Evolutionary conservation across 2,113 vertebrate genomes (phyloP), one percentile per base, ranked within the genome.

Genomic region (Cygnus atratus): DNA sequence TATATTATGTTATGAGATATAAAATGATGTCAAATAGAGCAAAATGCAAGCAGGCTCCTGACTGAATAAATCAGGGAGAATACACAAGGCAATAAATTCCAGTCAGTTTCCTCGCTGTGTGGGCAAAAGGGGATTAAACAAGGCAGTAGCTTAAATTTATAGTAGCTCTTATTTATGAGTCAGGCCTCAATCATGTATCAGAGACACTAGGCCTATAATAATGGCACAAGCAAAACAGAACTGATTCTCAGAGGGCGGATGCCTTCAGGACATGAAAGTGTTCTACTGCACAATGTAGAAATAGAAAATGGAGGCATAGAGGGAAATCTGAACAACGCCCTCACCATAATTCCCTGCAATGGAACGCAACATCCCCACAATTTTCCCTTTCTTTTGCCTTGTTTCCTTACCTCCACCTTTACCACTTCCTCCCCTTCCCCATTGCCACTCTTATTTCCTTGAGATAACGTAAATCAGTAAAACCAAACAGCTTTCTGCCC

Each of bases 81-180:
- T 84, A 93, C 77, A 4, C 93, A 95, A 97, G 80, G 96, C 92
- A 96, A 97, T 97, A 97, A 97, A 97, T 97, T 96, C 68, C 81
- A 96, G 92, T 96, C 95, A 93, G 93, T 96, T 97, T 97, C 96
- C 93, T 96, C 20, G 72, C 97, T 97, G 90, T 96, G 94, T 97
- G 95, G 94, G 97, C 96, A 97, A 97, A 97, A 88, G 91, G 96
- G 96, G 97, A 96, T 96, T 97, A 97, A 97, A 95, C 87, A 96
- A 97, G 95, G 95, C 96, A 96, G 93, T 92, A 94, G 95, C 83
- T 97, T 94, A 97, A 97, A 97, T 97, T 97, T 97, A 97, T 97
- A 94, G 96, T 90, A 92, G 87, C 79, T 97, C 87, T 96, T 96
- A 96, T 96, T 97, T 97, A 97, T 95, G 97, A 97, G 94, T 97